Conservation (phyloP, 2,888 invertebrate species). For the Lampropteryx suffumata region DNA sequence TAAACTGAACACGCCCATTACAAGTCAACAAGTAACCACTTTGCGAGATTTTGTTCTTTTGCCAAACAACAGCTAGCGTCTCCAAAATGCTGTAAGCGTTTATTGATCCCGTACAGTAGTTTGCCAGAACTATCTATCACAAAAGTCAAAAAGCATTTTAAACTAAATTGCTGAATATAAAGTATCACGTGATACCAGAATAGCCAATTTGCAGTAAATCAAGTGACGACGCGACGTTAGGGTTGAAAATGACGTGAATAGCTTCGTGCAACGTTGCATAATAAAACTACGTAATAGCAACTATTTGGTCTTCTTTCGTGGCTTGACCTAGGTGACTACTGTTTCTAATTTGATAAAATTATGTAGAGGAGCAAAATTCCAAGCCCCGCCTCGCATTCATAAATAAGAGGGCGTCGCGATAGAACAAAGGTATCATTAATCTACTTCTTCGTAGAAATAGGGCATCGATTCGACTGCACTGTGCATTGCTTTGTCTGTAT, state of each 20-base stretch:
- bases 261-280: slow-evolving; percentile 32
- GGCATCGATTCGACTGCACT: slow-evolving; percentile 23
- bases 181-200: slow-evolving; percentile 33
- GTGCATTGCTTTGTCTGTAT: slow-evolving; percentile 14
- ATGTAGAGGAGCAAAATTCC: slow-evolving; percentile 3
- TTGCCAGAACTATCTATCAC: slow-evolving; percentile 8
- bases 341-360: neutral
- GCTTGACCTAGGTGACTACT: no score
- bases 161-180: slow-evolving; percentile 17
- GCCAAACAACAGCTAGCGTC: slow-evolving; percentile 5
- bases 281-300: slow-evolving; percentile 2
- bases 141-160: slow-evolving; percentile 6
- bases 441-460: slow-evolving; percentile 24
- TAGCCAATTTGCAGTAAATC: slow-evolving; percentile 62
- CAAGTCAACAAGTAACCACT: slow-evolving; percentile 9
- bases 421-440: slow-evolving; percentile 23
- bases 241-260: slow-evolving; percentile 39
- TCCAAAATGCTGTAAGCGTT: slow-evolving; percentile 4
- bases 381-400: slow-evolving; percentile 13
- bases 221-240: slow-evolving; percentile 38
- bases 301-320: no score
- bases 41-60: slow-evolving; percentile 12
- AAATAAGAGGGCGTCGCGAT: slow-evolving; percentile 20
- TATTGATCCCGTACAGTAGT: slow-evolving; percentile 1
- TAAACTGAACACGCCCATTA: no score